Base-by-base conservation (phyloP, 1,140 invertebrate species). In the Acromyrmex heyeri region DNA sequence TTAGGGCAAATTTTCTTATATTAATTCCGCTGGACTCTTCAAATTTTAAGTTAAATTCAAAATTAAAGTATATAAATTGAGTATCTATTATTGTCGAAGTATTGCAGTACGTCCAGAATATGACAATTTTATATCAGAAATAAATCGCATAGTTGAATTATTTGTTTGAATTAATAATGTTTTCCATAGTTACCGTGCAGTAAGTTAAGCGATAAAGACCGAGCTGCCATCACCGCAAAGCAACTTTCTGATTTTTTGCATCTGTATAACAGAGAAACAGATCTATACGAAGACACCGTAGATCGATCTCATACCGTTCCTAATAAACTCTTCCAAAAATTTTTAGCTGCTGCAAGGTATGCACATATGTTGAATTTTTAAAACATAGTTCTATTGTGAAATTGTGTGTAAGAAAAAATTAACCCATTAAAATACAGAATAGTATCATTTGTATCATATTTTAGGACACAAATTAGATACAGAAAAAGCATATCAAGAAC, bases 211-310 rank as follows among this genome's bases (percentile, higher is more conserved):
- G 96, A 97, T 86, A 98, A 98, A 94, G 98, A 98, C 93, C 95
- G 98, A 44, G 97, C 98, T 72, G 97, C 98, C 16, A 97, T 99
- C 87, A 97, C 98, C 67, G 98, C 98, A 0, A 99, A 98, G 94
- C 97, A 99, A 92, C 96, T 99, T n/a, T 98, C 98, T 90, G 98
- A 99, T 94, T 99, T 99, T 95, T 96, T 99, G 70, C 97, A 98
- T 95, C 95, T 98, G 79, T 99, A 99, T 95, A 98, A 98, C 93
- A 96, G 97, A 91, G 98, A 98, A 95, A 98, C 97, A 0, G 97
- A 98, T 87, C 93, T 97, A 44, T 97, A 97, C 91, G 95, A 96
- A 38, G 97, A 97, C 93, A 96, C 96, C 34, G 96, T 96, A 86
- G 97, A 97, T 91, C 95, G 96, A 88, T 96, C 96, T 69, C 95